Evolutionary conservation across 2,888 invertebrate genomes (phyloP).

Genomic region (Dorcus hopei): DNA sequence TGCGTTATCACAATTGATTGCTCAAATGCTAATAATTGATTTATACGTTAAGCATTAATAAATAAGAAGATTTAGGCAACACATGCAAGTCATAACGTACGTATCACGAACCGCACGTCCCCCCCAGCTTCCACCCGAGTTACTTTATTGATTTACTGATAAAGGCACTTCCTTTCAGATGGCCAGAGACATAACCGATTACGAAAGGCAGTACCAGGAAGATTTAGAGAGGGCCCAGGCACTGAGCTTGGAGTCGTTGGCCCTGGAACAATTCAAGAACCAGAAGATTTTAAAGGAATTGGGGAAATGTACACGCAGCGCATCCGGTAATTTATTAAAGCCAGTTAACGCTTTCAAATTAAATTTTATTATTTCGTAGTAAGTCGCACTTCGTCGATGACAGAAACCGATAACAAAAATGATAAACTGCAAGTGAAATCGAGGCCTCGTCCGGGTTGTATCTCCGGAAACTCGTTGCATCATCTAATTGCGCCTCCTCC

Average conservation of each 20-base stretch:
- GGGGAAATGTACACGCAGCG: slow-evolving; percentile 26
- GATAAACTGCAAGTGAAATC: slow-evolving; percentile 52
- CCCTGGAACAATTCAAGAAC: slow-evolving; percentile 75
- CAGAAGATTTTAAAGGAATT: slow-evolving; percentile 52
- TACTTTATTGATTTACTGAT: no score
- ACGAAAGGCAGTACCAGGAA: slow-evolving; percentile 79
- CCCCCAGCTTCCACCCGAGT: no score
- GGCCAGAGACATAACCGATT: slow-evolving; percentile 56
- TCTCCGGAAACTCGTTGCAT: slow-evolving; percentile 28
- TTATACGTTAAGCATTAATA: no score
- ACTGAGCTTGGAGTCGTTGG: slow-evolving; percentile 80
- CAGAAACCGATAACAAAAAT: slow-evolving; percentile 42
- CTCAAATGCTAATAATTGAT: no score
- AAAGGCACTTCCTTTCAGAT: slow-evolving; percentile 27
- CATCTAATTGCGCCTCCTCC: slow-evolving; percentile 32
- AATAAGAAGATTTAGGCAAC: no score
- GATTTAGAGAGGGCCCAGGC: slow-evolving; percentile 87
- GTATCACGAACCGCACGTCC: no score
- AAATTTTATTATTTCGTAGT: slow-evolving; percentile 31
- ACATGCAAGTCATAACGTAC: no score
- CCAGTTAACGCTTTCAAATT: not conserved
- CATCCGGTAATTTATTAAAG: slow-evolving; percentile 32
- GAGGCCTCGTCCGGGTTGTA: slow-evolving; percentile 58
- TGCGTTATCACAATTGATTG: no score
- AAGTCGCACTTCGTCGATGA: slow-evolving; percentile 43